A percentile compares a stretch with the other conserved stretches of the same genome.
Evolutionary conservation across 2,888 invertebrate species (phyloP).

Genomic region (Eilema depressum): DNA sequence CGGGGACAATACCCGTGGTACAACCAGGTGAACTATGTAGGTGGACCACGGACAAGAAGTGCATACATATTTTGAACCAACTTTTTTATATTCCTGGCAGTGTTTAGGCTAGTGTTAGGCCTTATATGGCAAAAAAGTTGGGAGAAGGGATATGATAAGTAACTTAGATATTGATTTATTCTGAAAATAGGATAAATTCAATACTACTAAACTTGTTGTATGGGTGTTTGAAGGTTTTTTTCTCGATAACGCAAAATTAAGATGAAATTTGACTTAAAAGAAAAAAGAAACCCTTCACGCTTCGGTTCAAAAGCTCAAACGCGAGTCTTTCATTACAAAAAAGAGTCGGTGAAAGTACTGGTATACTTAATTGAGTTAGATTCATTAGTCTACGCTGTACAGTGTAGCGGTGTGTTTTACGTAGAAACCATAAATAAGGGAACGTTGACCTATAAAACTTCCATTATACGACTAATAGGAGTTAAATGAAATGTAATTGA

Average conservation of each 20-base stretch:
- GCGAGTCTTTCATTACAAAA: not conserved
- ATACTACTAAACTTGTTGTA: too few species aligned
- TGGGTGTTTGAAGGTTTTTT: too few species aligned
- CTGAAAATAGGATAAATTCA: too few species aligned
- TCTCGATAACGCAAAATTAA: too few species aligned
- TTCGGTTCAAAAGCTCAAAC: not conserved
- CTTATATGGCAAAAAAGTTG: constrained; percentile 28
- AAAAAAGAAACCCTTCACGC: not conserved
- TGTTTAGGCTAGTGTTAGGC: constrained; percentile 33
- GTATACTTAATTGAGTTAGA: constrained; percentile 27
- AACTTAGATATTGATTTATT: too few species aligned
- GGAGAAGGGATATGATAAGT: not conserved
- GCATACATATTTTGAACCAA: constrained; percentile 22
- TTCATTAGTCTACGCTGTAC: constrained; percentile 28
- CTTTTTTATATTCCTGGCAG: constrained; percentile 34
- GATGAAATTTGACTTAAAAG: not conserved
- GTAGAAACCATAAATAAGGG: constrained; percentile 48
- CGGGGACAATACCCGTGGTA: too few species aligned
- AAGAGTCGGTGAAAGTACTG: constrained; percentile 14
- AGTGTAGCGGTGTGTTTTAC: constrained; percentile 36
- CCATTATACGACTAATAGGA: constrained; percentile 38
- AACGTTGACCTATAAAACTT: constrained; percentile 47
- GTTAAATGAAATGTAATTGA: constrained; percentile 54
- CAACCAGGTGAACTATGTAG: too few species aligned
- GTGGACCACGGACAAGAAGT: too few species aligned